These are phyloP conservation scores for Lepidurus apus DNA, from an alignment of 1,140 invertebrate species.

Conservation along the genomic window DNA sequence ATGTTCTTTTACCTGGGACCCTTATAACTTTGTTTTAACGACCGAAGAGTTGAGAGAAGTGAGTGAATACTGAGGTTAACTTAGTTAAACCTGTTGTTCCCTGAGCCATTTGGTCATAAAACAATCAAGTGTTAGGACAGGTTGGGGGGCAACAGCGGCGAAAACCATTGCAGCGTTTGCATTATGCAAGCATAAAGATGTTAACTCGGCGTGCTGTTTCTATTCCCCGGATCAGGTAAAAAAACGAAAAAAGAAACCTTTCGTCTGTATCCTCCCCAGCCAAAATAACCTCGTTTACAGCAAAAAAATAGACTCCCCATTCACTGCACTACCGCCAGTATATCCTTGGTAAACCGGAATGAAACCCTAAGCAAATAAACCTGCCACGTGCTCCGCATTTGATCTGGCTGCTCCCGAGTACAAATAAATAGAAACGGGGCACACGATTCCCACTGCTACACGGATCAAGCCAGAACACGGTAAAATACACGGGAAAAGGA, in stretches of 20 bases:
- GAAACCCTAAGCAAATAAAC: slow-evolving; percentile 16
- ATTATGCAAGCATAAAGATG: slow-evolving; percentile 4
- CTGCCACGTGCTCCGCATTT: neutral
- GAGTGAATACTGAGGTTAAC: neutral
- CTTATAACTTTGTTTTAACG: neutral
- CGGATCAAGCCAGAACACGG: neutral
- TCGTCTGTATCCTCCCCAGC: slow-evolving; percentile 7
- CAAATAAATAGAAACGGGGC: neutral
- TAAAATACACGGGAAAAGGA: neutral
- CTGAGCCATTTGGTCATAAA: neutral
- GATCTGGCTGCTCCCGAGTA: neutral
- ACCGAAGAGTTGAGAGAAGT: neutral
- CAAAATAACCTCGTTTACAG: neutral
- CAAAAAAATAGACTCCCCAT: neutral
- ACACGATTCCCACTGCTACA: neutral
- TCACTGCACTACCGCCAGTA: neutral
- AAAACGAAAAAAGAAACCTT: neutral
- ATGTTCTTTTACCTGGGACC: neutral
- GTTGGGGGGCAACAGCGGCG: neutral
- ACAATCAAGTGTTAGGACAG: neutral
- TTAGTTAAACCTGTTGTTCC: slow-evolving; percentile 6
- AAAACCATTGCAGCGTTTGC: neutral
- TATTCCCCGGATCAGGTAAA: neutral
- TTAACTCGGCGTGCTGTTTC: slow-evolving; percentile 3
- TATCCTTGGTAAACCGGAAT: slow-evolving; percentile 1